Evolutionary conservation across 2,888 invertebrate genomes (phyloP), one percentile per base, ranked within the genome.

Genomic region (Horisme vitalbata): DNA sequence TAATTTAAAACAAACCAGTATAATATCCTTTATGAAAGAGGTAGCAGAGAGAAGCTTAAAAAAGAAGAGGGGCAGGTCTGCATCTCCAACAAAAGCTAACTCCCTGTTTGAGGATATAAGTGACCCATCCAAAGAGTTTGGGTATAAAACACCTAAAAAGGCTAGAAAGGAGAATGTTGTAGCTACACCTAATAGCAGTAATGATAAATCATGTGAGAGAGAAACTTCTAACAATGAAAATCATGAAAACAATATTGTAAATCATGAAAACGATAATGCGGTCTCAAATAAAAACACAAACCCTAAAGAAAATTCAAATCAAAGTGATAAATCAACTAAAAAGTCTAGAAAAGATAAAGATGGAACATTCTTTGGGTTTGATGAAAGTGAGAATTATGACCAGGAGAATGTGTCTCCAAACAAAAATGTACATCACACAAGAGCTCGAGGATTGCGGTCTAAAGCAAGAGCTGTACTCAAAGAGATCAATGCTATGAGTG

Each of bases 1-100:
- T 6, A 75, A 71, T 48, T 62, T 82, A n/a, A 85, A 81, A 54
- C 90, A 90, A 61, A 71, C 85, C 10, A 89, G 86, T 65, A 89
- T 90, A 30, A 77, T 89, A 49, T 82, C 83, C 24, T 90, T 86
- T 55, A 79, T 87, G n/a, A 82, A 65, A 61, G 87, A 88, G 68
- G 75, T 76, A 9, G 77, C 74, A 10, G 83, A 83, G 37, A 82
- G 61, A 30, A 79, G 66, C 60, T 75, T 75, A 24, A 84, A 80
- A 57, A 86, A 79, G 61, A 83, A 77, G 60, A 60, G 65, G 41
- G 66, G 62, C 0, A 66, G 65, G 41, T 68, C 72, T 35, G 49
- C 59, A 2, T 79, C 83, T 23, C 79, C 79, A 28, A 57, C 59
- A 3, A 83, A 83, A 66, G 54, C 50, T 3, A 74, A 72, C 53